Conservation (phyloP, 2,888 invertebrate species). For the Odiellus spinosus region DNA sequence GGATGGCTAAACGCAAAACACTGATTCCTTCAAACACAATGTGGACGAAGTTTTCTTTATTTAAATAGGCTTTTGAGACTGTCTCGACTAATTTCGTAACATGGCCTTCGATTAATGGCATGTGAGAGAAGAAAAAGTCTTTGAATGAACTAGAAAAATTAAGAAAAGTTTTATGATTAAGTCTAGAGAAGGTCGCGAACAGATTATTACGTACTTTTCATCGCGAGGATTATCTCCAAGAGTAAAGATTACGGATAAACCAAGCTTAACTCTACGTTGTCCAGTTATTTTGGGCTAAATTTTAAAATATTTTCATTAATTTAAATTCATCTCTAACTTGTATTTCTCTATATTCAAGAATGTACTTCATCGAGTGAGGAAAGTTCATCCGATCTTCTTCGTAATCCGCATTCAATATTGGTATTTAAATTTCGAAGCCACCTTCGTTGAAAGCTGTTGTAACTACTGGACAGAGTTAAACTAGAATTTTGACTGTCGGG, state of each 20-base stretch:
- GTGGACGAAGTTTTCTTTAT: conserved; percentile 33
- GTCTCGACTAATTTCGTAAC: conserved; percentile 40
- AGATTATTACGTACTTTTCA: conserved; percentile 10
- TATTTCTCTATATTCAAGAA: too few relatives aligned
- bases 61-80: conserved; percentile 47
- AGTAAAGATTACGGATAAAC: conserved; percentile 46
- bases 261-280: conserved; percentile 40
- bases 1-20: conserved; percentile 1
- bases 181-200: too few relatives aligned
- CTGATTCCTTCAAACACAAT: conserved; percentile 36
- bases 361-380: conserved; percentile 12
- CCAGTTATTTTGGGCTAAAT: conserved; percentile 9
- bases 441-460: conserved; percentile 40
- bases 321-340: too few relatives aligned
- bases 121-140: conserved; percentile 61
- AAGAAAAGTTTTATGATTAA: too few relatives aligned
- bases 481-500: conserved; percentile 24
- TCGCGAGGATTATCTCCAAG: conserved; percentile 24
- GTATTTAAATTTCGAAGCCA: conserved; percentile 39
- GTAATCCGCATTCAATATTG: conserved; percentile 35
- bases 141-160: conserved; percentile 41
- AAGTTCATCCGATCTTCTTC: conserved; percentile 12
- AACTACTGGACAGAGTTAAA: conserved; percentile 31
- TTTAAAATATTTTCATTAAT: too few relatives aligned
- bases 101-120: conserved; percentile 34